A percentile compares a stretch with the other conserved stretches of the same genome.
Conservation (phyloP, 2,113 vertebrate species). For the Geococcyx californianus region DNA sequence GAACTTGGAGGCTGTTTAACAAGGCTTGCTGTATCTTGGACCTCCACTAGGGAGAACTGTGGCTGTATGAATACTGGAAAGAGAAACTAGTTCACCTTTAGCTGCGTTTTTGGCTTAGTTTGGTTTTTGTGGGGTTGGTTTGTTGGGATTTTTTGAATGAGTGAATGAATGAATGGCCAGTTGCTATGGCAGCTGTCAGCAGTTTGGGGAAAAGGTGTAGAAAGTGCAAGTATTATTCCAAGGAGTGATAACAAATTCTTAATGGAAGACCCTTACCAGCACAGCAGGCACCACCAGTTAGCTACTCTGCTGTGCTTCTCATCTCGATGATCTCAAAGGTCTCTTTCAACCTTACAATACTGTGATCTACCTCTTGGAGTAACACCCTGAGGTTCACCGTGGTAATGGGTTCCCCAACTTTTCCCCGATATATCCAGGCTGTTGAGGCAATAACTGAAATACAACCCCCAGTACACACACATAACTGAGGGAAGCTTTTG, state of each 20-base stretch:
- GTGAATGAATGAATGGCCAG: background rate
- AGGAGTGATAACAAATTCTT: background rate
- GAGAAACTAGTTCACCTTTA: background rate
- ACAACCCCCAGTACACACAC: background rate
- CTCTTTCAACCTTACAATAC: too few species aligned
- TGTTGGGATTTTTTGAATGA: background rate
- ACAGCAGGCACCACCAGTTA: background rate
- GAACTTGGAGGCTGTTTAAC: background rate
- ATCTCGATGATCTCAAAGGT: too few species aligned
- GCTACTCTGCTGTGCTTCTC: background rate
- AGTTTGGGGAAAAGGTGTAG: fast-evolving
- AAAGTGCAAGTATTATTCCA: background rate
- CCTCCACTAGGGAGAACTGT: conserved; percentile 69
- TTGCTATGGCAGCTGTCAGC: background rate
- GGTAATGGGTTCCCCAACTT: background rate
- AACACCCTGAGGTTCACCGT: background rate
- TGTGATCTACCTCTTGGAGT: background rate
- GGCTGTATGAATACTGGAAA: conserved; percentile 50
- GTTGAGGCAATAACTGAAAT: background rate
- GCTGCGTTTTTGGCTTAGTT: background rate
- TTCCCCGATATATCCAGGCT: background rate
- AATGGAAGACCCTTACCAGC: background rate
- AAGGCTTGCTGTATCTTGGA: conserved; percentile 35
- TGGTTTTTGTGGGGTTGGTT: background rate
- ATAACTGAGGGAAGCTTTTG: background rate